These are phyloP conservation scores for Martes martes DNA, from an alignment of 2,113 vertebrate species.

Conservation along the genomic window DNA sequence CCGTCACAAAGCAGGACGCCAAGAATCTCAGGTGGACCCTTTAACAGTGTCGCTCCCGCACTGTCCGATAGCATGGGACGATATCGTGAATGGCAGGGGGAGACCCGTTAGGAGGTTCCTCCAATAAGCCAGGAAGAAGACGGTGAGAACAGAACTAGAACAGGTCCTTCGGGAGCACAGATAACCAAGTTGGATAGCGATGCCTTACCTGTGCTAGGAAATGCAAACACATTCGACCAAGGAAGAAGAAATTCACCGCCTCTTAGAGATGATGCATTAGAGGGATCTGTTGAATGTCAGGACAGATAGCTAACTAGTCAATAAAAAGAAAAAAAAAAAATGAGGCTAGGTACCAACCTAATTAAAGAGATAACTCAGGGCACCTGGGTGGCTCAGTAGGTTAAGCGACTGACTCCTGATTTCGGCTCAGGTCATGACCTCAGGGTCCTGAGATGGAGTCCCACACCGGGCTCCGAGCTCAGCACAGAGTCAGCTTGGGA, in stretches of 20 bases:
- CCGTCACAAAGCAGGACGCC: neutral
- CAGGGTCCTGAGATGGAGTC: no score
- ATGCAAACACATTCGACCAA: neutral
- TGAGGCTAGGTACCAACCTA: no score
- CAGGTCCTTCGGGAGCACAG: neutral
- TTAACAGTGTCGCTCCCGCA: neutral
- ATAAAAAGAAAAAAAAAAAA: neutral
- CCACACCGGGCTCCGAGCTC: no score
- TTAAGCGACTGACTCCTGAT: no score
- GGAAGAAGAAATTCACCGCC: neutral
- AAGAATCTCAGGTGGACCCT: neutral
- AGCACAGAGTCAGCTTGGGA: no score
- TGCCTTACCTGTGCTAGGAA: neutral
- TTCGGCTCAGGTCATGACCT: no score
- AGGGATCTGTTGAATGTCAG: neutral
- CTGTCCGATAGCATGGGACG: neutral
- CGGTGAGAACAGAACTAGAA: neutral
- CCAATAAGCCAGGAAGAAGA: neutral
- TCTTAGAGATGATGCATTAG: neutral
- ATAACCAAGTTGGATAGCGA: neutral
- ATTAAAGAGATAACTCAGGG: no score
- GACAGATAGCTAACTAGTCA: neutral
- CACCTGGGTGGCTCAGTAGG: no score
- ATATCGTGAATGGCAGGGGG: neutral
- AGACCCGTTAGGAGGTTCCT: neutral